A percentile compares a stretch with the other conserved stretches of the same genome.
phyloP scores from a whole-genome alignment of 2,888 invertebrate genomes.

The Ophonus ardosiacus region DNA sequence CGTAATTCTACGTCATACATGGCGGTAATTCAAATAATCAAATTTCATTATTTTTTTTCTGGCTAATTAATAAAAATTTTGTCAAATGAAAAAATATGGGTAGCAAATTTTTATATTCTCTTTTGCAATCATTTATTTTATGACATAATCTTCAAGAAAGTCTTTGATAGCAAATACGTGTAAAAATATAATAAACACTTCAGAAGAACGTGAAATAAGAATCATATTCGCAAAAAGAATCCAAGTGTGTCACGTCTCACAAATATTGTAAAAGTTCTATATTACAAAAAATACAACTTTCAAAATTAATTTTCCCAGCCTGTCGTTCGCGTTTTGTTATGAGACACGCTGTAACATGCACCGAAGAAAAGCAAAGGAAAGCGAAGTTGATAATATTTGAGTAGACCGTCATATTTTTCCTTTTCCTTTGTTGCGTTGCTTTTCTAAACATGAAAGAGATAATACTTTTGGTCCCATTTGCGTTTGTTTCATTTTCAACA shows the following conservation, averaged over 20 bases:
- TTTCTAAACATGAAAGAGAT: constrained; percentile 13
- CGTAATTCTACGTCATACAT: no score
- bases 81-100: no score
- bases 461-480: not conserved
- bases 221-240: not conserved
- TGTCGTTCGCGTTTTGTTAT: not conserved
- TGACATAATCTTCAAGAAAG: not conserved
- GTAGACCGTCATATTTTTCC: constrained; percentile 6
- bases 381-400: constrained; percentile 1
- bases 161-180: not conserved
- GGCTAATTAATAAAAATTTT: no score
- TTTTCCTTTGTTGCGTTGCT: not conserved
- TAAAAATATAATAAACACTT: not conserved
- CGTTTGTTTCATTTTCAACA: constrained; percentile 4
- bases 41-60: no score
- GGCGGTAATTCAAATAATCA: no score
- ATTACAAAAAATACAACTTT: not conserved
- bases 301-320: not conserved
- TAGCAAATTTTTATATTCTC: no score
- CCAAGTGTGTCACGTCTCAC: not conserved
- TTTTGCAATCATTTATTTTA: no score
- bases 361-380: not conserved
- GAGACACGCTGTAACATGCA: not conserved
- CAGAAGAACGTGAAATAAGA: not conserved
- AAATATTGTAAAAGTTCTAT: not conserved